Evolutionary conservation across 2,797 vertebrate genomes (phyloP), one percentile per base, ranked within the genome.

Genomic region (Dromococcyx pavoninus): DNA sequence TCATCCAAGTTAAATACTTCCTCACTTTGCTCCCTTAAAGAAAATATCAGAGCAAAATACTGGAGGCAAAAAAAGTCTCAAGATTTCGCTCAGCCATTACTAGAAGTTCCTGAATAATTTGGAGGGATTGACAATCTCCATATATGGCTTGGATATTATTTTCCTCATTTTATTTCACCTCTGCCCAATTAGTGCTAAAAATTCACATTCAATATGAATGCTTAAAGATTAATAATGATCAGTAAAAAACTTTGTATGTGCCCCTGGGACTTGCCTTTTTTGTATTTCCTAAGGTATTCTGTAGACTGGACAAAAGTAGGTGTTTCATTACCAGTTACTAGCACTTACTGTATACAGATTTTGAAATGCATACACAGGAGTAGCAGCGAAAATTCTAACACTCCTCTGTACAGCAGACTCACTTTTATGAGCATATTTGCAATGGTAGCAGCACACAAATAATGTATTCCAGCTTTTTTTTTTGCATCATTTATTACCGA

Each of bases 81-180:
- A 10, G 39, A 32, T 32, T 66, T 30, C 73, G 21, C 16, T 12
- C 16, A 58, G 21, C 1, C 22, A n/a, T 12, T 69, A 16, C n/a
- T 58, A 72, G 11, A 87, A 58, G 8, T 39, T 61, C 4, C 10
- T 48, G 15, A 76, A 50, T 44, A 83, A 61, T 50, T 39, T 35
- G 33, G 28, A 76, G 37, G 18, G 10, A 54, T 28, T 17, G 0
- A 69, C 10, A 0, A 22, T n/a, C 25, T 66, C n/a, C 41, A 16
- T 46, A 44, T 2, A 35, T 17, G 61, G 23, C 15, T 37, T 67
- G 18, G 14, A 46, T 67, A 62, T 80, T 51, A 28, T 54, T 66
- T 80, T 80, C n/a, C 27, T 77, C 6, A 7, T 53, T 79, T 88
- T 23, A 65, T 25, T 53, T 82, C 28, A 72, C 21, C 5, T 37